Evolutionary conservation across 2,888 invertebrate genomes (phyloP).

Genomic region (Macrosiphum euphorbiae): DNA sequence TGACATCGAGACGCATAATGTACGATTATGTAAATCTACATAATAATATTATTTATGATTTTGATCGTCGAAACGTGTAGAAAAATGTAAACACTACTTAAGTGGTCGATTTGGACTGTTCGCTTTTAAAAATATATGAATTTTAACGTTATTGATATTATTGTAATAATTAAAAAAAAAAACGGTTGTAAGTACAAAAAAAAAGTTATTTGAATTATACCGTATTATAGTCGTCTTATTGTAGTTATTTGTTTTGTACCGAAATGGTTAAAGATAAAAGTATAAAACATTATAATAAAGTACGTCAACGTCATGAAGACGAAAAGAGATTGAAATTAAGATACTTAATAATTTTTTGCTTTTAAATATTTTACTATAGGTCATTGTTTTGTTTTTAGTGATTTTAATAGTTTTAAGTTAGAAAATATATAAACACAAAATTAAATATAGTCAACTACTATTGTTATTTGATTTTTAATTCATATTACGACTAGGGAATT

Average conservation of each 20-base stretch:
- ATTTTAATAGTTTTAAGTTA: too few relatives aligned
- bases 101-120: neutral
- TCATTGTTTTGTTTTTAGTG: neutral
- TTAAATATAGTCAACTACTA: neutral
- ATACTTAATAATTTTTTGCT: neutral
- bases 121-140: neutral
- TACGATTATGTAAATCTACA: neutral
- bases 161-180: neutral
- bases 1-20: neutral
- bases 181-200: neutral
- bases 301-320: neutral
- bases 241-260: neutral
- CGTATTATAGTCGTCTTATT: neutral
- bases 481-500: neutral
- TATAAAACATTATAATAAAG: neutral
- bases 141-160: neutral
- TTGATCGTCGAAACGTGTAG: neutral
- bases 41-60: neutral
- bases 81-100: neutral
- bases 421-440: too few relatives aligned
- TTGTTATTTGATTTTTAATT: neutral
- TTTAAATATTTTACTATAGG: neutral
- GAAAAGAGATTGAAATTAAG: neutral
- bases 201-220: neutral
- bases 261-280: neutral